phyloP scores from a whole-genome alignment of 2,888 invertebrate genomes.

The Toxonevra muliebris region DNA sequence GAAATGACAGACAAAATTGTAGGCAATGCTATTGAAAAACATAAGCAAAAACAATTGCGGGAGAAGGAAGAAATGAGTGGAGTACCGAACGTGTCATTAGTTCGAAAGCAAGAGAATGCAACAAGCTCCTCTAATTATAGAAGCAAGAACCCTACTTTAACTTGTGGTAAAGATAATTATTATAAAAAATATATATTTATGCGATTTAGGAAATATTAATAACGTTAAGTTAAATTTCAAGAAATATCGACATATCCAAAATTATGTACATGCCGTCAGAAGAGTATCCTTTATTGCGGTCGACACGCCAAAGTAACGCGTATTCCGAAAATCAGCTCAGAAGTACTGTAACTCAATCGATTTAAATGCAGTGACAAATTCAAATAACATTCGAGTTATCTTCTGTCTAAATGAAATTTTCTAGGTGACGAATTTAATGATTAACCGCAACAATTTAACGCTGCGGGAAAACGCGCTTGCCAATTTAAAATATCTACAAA shows the following conservation, averaged over 20 bases:
- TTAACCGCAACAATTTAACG: conserved; percentile 58
- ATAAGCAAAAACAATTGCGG: conserved; percentile 36
- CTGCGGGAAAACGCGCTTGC: conserved; percentile 52
- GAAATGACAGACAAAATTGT: conserved; percentile 59
- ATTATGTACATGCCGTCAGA: conserved; percentile 53
- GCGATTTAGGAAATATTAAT: background rate
- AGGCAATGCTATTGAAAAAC: conserved; percentile 56
- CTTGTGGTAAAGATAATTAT: conserved; percentile 44
- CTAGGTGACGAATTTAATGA: conserved; percentile 57
- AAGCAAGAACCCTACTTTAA: conserved; percentile 23
- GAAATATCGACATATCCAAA: conserved; percentile 62
- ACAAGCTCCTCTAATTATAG: conserved; percentile 7
- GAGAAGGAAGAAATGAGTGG: conserved; percentile 4
- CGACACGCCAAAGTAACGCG: conserved; percentile 48
- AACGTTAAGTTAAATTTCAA: conserved; percentile 31
- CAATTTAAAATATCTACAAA: conserved; percentile 48
- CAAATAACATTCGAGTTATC: background rate
- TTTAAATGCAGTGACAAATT: background rate
- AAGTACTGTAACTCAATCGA: conserved; percentile 41
- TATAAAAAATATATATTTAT: background rate
- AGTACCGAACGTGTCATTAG: background rate
- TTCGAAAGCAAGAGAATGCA: background rate
- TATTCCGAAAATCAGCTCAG: conserved; percentile 51
- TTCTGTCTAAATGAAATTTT: conserved; percentile 5
- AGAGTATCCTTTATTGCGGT: conserved; percentile 54